Base-by-base conservation (phyloP, 2,797 vertebrate genomes). In the Rousettus madagascariensis region DNA sequence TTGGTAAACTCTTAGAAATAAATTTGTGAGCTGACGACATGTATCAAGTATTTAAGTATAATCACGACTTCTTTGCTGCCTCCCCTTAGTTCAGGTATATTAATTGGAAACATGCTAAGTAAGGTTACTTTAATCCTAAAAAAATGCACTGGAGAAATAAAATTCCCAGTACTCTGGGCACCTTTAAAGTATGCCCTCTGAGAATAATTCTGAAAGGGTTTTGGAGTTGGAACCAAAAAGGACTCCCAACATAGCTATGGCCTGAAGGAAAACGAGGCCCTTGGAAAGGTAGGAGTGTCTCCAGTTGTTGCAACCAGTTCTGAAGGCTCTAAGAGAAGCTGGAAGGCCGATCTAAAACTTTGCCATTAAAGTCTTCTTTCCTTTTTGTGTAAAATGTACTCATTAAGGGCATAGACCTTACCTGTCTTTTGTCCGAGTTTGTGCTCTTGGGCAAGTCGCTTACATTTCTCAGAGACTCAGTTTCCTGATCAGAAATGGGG, bases 61-160 rank as follows among this genome's bases (percentile, higher is more conserved):
- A 28, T 66, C 59, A 20, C 0, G 3, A 38, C 4, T 51, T 16
- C 86, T 90, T 82, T 3, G 41, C 28, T 82, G 82, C 30, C 26
- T 63, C 20, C 6, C 9, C 8, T 72, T n/a, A 79, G 41, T 68
- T 96, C 28, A 91, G 26, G 38, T 41, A 30, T 65, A 84, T 68
- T 82, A 63, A 89, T 66, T 57, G 65, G 41, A 65, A 89, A 63
- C 51, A 57, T 90, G 68, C 28, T 87, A 72, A 82, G 36, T 79
- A 75, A 92, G 53, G 49, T 82, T 90, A 38, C 4, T 93, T 89
- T 68, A 86, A 84, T 84, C 13, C 57, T 93, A 94, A 86, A 91
- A 79, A 82, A 22, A 49, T 5, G 12, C 22, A 15, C 5, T 12
- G 1, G 36, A 94, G 77, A 86, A 85, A 72, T 33, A 90, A 84